phyloP scores from a whole-genome alignment of 2,797 vertebrate species.

The Notamacropus eugenii region DNA sequence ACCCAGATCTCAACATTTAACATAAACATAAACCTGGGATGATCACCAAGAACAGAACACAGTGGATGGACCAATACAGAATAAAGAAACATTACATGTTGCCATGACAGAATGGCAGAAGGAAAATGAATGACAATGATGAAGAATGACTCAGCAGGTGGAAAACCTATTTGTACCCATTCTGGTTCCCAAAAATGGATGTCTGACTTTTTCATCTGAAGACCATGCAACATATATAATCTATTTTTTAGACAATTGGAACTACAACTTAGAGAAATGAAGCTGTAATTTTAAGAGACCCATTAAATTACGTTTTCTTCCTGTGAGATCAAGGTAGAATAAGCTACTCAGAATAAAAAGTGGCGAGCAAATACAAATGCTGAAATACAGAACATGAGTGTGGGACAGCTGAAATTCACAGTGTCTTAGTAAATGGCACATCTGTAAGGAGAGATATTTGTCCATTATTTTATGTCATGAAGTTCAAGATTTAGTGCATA shows the following conservation, averaged over 20 bases:
- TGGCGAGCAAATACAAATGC: constrained; percentile 9
- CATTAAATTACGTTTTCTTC: not conserved
- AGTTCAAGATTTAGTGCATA: constrained; percentile 35
- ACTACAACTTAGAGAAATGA: not conserved
- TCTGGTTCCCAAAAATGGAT: not conserved
- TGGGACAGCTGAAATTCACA: constrained; percentile 7
- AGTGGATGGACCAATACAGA: not conserved
- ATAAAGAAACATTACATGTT: not conserved
- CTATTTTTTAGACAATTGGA: constrained; percentile 34
- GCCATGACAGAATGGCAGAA: not conserved
- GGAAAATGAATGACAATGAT: not conserved
- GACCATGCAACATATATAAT: not conserved
- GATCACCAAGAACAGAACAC: not conserved
- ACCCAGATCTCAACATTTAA: not conserved
- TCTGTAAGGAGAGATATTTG: not conserved
- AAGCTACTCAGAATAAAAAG: constrained; percentile 1
- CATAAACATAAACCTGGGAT: not conserved
- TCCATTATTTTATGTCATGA: not conserved
- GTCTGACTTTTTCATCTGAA: not conserved
- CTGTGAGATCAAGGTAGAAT: not conserved
- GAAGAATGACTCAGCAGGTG: not conserved
- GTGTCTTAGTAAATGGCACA: constrained; percentile 11
- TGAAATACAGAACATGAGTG: not conserved
- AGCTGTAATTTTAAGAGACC: not conserved
- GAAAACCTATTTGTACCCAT: not conserved